Percentiles rank a stretch among this genome's conserved stretches.
Evolutionary conservation across 1,140 invertebrate genomes (phyloP).

Genomic region (Ectropis grisescens): DNA sequence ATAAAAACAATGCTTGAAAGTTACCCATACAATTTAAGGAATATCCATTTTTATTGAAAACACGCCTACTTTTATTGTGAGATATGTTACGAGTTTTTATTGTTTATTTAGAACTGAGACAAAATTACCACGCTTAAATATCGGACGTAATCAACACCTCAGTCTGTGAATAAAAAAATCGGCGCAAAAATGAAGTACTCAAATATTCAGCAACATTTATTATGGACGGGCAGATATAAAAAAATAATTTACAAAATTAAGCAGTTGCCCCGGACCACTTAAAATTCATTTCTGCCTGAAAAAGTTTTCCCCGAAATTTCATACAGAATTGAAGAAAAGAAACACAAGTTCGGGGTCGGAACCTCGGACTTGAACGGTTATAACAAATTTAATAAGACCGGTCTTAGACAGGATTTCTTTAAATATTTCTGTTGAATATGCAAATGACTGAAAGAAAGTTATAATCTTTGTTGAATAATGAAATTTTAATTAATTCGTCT

Average conservation of each 20-base stretch:
- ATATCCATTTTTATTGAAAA: too few species aligned
- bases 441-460: slow-evolving; percentile 48
- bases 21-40: too few species aligned
- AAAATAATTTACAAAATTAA: slow-evolving; percentile 13
- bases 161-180: too few species aligned
- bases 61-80: too few species aligned
- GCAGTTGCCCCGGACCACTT: slow-evolving; percentile 10
- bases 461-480: slow-evolving; percentile 55
- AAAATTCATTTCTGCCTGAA: slow-evolving; percentile 20
- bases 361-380: slow-evolving; percentile 24
- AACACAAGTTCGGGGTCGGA: slow-evolving; percentile 22
- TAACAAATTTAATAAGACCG: slow-evolving; percentile 48
- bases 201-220: too few species aligned
- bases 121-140: too few species aligned
- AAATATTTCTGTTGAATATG: slow-evolving; percentile 51
- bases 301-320: slow-evolving; percentile 9
- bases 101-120: too few species aligned
- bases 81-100: too few species aligned
- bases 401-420: slow-evolving; percentile 35
- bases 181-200: too few species aligned
- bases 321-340: slow-evolving; percentile 18
- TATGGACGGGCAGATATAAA: slow-evolving; percentile 3
- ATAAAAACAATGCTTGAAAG: too few species aligned
- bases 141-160: too few species aligned
- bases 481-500: slow-evolving; percentile 51